A percentile compares a stretch with the other conserved stretches of the same genome.
phyloP scores from a whole-genome alignment of 2,888 invertebrate species.

The Xylocampa areola region DNA sequence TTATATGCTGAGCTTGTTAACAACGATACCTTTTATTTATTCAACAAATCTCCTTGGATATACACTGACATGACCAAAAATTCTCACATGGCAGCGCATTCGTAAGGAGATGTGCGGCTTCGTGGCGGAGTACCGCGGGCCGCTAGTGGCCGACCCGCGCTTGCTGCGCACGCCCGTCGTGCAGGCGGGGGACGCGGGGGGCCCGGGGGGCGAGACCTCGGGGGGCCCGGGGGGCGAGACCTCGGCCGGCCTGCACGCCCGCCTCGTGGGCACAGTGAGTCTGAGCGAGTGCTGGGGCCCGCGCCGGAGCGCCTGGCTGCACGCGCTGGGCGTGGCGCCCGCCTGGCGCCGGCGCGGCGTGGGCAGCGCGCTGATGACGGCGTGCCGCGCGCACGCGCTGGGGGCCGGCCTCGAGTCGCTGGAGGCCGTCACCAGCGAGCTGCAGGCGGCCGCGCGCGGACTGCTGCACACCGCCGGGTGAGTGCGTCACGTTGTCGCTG shows the following conservation, averaged over 20 bases:
- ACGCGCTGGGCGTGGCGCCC: constrained; percentile 59
- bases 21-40: too few relatives aligned
- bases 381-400: constrained; percentile 41
- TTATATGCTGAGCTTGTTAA: too few relatives aligned
- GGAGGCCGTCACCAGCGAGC: constrained; percentile 41
- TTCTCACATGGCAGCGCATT: constrained; percentile 64
- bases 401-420: constrained; percentile 53
- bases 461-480: constrained; percentile 59
- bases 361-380: constrained; percentile 26
- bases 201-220: constrained; percentile 14
- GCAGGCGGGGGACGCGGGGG: neutral
- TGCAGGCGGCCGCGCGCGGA: constrained; percentile 47
- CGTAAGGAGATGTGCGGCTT: constrained; percentile 89
- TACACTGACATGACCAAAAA: neutral
- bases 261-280: constrained; percentile 72
- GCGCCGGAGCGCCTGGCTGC: constrained; percentile 66
- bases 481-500: too few relatives aligned
- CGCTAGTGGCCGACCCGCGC: constrained; percentile 47
- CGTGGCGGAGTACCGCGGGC: constrained; percentile 70
- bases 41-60: neutral
- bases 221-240: constrained; percentile 1
- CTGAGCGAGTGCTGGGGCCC: constrained; percentile 65
- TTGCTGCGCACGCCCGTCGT: constrained; percentile 26
- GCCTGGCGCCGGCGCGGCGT: constrained; percentile 57
- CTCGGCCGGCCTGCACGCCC: constrained; percentile 6